Evolutionary conservation across 2,888 invertebrate genomes (phyloP).

Genomic region (Matsumyia berberina): DNA sequence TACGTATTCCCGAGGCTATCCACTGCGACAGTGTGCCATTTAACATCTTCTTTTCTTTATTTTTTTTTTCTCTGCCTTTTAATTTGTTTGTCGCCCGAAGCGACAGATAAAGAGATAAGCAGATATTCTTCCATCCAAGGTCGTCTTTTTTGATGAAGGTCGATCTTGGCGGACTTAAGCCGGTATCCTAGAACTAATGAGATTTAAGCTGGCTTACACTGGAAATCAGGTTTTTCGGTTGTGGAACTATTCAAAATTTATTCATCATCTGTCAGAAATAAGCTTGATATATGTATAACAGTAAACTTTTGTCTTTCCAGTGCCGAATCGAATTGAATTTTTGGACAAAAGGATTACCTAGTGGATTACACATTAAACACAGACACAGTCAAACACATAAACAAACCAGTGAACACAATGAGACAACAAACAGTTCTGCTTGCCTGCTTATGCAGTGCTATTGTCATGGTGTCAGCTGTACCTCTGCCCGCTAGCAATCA

Average conservation of each 20-base stretch:
- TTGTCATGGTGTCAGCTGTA: constrained; percentile 80
- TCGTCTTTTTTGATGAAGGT: constrained; percentile 14
- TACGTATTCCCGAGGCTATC: background rate
- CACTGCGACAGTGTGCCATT: too few species aligned
- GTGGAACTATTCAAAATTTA: background rate
- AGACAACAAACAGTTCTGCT: constrained; percentile 79
- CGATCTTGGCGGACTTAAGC: constrained; percentile 14
- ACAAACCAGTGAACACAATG: constrained; percentile 77
- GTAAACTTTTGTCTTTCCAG: constrained; percentile 45
- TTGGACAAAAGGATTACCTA: constrained; percentile 47
- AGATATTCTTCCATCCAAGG: constrained; percentile 42
- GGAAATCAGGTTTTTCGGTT: constrained; percentile 11
- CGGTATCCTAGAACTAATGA: constrained; percentile 36
- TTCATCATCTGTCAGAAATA: background rate
- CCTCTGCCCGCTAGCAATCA: constrained; percentile 82
- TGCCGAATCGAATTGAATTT: constrained; percentile 44
- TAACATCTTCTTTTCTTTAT: too few species aligned
- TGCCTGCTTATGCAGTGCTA: constrained; percentile 80
- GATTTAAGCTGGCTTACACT: constrained; percentile 15
- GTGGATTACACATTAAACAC: constrained; percentile 40
- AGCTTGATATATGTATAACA: constrained; percentile 23
- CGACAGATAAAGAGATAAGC: too few species aligned
- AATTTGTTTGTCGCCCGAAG: background rate
- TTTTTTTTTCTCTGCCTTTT: constrained; percentile 14
- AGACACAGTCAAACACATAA: constrained; percentile 41